Conservation (phyloP, 2,888 invertebrate genomes). For the Limnephilus marmoratus region DNA sequence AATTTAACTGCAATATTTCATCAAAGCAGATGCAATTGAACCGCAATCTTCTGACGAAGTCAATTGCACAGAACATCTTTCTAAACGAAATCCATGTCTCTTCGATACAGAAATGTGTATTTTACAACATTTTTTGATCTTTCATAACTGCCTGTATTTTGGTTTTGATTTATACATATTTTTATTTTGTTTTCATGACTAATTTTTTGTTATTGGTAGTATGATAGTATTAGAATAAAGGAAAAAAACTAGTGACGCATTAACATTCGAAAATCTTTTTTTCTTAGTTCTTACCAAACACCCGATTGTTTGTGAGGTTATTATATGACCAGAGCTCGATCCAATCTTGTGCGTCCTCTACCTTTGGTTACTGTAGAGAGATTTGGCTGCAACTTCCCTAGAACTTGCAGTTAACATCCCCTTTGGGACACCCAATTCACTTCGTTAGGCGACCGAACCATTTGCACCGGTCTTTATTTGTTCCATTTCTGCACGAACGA, state of each 20-base stretch:
- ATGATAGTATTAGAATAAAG: too few species aligned
- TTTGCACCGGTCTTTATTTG: not conserved
- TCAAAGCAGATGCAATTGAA: not conserved
- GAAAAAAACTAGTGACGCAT: too few species aligned
- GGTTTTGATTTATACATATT: not conserved
- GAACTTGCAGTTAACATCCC: not conserved
- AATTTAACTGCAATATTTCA: not conserved
- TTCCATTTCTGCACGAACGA: not conserved
- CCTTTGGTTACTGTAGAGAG: not conserved
- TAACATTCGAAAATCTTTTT: too few species aligned
- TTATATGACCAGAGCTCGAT: not conserved
- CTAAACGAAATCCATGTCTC: not conserved
- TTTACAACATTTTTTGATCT: too few species aligned
- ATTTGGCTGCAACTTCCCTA: slow-evolving; percentile 4
- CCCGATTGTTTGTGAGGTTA: not conserved
- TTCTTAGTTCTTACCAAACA: too few species aligned
- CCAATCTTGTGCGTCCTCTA: not conserved
- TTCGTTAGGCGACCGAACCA: slow-evolving; percentile 15
- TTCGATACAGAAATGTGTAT: too few species aligned
- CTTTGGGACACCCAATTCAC: slow-evolving; percentile 25
- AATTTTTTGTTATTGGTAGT: not conserved
- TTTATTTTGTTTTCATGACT: not conserved
- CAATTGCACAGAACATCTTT: not conserved
- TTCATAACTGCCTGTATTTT: not conserved
- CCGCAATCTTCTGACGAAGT: not conserved